A percentile compares a stretch with the other conserved stretches of the same genome.
Evolutionary conservation across 2,888 invertebrate species (phyloP).

Genomic region (Formica aserva): DNA sequence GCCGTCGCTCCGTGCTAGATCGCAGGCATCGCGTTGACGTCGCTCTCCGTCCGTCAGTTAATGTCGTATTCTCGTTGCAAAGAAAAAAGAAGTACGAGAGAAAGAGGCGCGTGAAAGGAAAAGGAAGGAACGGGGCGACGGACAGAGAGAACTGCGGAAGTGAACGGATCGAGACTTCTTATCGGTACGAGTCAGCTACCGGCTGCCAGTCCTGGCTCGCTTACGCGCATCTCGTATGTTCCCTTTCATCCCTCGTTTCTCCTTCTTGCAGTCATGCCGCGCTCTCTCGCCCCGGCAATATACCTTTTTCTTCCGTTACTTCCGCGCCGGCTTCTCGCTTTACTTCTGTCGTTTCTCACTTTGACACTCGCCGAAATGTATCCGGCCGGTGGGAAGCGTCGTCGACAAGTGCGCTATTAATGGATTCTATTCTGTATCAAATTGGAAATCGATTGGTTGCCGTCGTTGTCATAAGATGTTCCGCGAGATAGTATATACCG

Average conservation of each 20-base stretch:
- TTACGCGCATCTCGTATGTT: constrained; percentile 70
- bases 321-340: constrained; percentile 34
- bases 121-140: constrained; percentile 56
- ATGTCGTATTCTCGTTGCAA: constrained; percentile 78
- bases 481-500: constrained; percentile 34
- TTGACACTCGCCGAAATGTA: constrained; percentile 62
- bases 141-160: constrained; percentile 55
- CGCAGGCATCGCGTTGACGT: constrained; percentile 42
- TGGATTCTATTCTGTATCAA: constrained; percentile 82
- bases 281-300: constrained; percentile 21
- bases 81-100: constrained; percentile 70
- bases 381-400: constrained; percentile 52
- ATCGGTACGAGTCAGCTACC: constrained; percentile 81
- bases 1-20: constrained; percentile 2
- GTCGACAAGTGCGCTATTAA: constrained; percentile 76
- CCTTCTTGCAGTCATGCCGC: constrained; percentile 32
- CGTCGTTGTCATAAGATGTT: constrained; percentile 57
- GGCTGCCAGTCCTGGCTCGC: constrained; percentile 69
- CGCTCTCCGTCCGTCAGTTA: constrained; percentile 75
- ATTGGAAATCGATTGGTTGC: constrained; percentile 81
- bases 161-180: constrained; percentile 81
- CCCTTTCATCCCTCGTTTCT: constrained; percentile 55
- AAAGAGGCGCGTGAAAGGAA: constrained; percentile 49
- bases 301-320: constrained; percentile 52
- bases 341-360: constrained; percentile 59